Percentiles rank a stretch among this genome's conserved stretches.
Conservation (phyloP, 2,888 invertebrate genomes). For the Ryuthela nishihirai region DNA sequence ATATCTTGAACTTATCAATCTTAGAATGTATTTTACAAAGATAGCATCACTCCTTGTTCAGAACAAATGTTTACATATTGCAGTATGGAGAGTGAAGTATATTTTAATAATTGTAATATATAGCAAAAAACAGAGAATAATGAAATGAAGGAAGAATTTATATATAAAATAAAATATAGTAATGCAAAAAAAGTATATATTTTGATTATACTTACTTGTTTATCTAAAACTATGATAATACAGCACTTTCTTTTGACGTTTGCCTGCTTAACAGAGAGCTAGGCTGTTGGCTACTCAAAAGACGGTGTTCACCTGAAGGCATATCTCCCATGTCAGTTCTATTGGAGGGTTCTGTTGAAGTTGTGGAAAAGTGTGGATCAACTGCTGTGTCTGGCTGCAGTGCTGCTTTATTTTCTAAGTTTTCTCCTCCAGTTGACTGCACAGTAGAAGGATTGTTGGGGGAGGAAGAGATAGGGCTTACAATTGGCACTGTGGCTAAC, state of each 20-base stretch:
- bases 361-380: slow-evolving; percentile 22
- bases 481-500: slow-evolving; percentile 35
- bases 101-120: too few relatives aligned
- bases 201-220: slow-evolving; percentile 6
- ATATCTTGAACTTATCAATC: too few relatives aligned
- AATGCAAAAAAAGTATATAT: too few relatives aligned
- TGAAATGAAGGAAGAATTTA: too few relatives aligned
- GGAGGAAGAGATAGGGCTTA: slow-evolving; percentile 22
- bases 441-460: slow-evolving; percentile 1
- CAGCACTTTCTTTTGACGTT: slow-evolving; percentile 31
- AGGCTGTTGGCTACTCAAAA: slow-evolving; percentile 11
- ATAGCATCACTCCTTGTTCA: too few relatives aligned
- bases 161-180: too few relatives aligned
- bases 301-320: slow-evolving; percentile 18
- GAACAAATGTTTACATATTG: too few relatives aligned
- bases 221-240: slow-evolving; percentile 10
- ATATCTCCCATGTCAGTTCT: slow-evolving; percentile 26
- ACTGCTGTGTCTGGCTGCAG: slow-evolving; percentile 28
- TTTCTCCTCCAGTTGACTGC: slow-evolving; percentile 3
- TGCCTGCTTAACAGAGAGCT: slow-evolving; percentile 28
- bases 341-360: slow-evolving; percentile 17
- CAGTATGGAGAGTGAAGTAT: too few relatives aligned
- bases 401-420: slow-evolving; percentile 23
- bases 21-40: too few relatives aligned
- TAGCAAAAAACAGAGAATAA: too few relatives aligned